Base-by-base conservation (phyloP, 2,113 vertebrate species). In the Ctenomys sociabilis region DNA sequence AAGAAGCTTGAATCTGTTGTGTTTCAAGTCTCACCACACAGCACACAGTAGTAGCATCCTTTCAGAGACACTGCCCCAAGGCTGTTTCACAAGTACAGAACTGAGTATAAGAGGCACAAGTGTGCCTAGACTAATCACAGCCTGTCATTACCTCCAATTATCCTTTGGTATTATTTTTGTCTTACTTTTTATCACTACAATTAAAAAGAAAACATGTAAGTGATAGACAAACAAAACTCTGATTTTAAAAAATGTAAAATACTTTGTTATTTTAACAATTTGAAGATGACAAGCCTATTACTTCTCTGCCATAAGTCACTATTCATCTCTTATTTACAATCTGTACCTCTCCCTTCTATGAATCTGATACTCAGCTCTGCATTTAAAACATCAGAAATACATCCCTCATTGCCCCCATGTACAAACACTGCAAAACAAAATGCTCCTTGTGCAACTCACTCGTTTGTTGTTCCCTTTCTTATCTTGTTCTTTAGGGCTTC, bases 191-290 rank as follows among this genome's bases (percentile, higher is more conserved):
- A 59, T 81, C 80, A 85, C 57, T 66, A 78, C 9, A 85, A 43
- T 87, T 43, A 95, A 92, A 57, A 88, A 70, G 49, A 19, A 86
- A 83, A 52, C n/a, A 82, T 92, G 95, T 88, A 86, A 30, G 96
- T 88, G 86, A 30, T 35, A 30, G 19, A 30, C 75, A 49, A 95
- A 63, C 57, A 93, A 43, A 0, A 16, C 17, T 5, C 30, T 85
- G 52, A 84, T 12, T 91, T 90, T 84, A 21, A 12, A 21, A 21
- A 54, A 26, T 43, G 21, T 90, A 14, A 90, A 91, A 92, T 61
- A 85, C n/a, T 45, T 61, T 85, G 61, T 52, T 88, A 80, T 92
- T 96, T 96, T 91, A 95, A 90, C 64, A 81, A 49, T 85, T 75
- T 49, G 14, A 26, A 75, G 61, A 63, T 92, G 40, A 77, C 24